Evolutionary conservation across 2,888 invertebrate genomes (phyloP), one percentile per base, ranked within the genome.

Genomic region (Odontocolon sp.): DNA sequence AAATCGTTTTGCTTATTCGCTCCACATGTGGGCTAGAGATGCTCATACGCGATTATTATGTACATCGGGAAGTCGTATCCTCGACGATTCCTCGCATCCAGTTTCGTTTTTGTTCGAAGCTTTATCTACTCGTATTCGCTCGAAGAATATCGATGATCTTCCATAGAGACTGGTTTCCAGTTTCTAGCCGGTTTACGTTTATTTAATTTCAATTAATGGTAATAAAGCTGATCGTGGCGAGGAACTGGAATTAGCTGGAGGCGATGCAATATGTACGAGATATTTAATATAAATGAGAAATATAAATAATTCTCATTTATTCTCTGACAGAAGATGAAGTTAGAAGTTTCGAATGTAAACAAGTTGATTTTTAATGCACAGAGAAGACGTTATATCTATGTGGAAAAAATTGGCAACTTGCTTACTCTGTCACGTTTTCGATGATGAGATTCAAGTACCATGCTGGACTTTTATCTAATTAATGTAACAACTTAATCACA

Each of bases 1-100:
- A 57, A 45, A 28, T 57, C 63, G 63, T 5, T 56, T 71, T 26
- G 57, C 14, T 54, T 33, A 36, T 50, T 64, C 47, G 28, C 18
- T 45, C 18, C 8, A 26, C 56, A 31, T 31, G 38, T 11, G 40
- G 47, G 9, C 5, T n/a, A 5, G 31, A 47, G 45, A 33, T 68
- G 21, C 36, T 38, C 38, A 52, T 50, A 26, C 21, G 45, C 11
- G 31, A 50, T 23, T 59, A 21, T 59, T 61, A 47, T n/a, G n/a
- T n/a, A 31, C 18, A 50, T 21, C 59, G 8, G 42, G 11, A 45
- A 33, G 56, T 45, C 21, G 56, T 38, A 3, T 50, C 3, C 42
- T 2, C 18, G 52, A 70, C 26, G 33, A 61, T 42, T 61, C 33
- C 21, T 11, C 14, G 9, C 9, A 11, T 18, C 11, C 18, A 23